Conservation (phyloP, 2,888 invertebrate genomes). For the Doris montereyensis region DNA sequence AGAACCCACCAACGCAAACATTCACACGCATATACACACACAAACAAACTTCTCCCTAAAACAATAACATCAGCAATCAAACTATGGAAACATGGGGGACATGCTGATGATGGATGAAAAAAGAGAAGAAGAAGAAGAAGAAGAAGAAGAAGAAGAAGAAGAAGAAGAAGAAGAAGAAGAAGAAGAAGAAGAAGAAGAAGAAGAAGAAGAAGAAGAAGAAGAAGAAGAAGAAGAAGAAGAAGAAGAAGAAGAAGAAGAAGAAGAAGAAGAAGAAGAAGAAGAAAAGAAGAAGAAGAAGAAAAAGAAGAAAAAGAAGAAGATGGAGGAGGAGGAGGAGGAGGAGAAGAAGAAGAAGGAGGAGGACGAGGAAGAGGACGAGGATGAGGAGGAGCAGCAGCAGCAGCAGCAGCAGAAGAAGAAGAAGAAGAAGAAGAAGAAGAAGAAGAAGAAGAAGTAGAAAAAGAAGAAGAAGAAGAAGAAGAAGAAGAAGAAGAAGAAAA, state of each 20-base stretch:
- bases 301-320: not conserved
- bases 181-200: no score
- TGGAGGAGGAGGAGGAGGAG: not conserved
- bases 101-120: not conserved
- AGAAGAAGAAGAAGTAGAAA: no score
- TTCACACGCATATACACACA: no score
- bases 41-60: no score
- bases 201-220: no score
- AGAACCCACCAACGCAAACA: not conserved
- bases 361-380: not conserved
- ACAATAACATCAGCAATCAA: not conserved
- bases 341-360: not conserved
- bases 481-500: not conserved
- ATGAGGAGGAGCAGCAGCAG: no score
- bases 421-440: no score
- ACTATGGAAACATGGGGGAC: not conserved
- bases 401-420: no score
- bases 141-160: no score
- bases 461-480: no score
- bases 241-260: not conserved
- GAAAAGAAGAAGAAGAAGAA: not conserved
- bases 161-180: no score
- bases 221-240: not conserved
- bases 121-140: not conserved
- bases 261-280: not conserved